phyloP scores from a whole-genome alignment of 1,140 invertebrate species.

The Papilio dardanus region DNA sequence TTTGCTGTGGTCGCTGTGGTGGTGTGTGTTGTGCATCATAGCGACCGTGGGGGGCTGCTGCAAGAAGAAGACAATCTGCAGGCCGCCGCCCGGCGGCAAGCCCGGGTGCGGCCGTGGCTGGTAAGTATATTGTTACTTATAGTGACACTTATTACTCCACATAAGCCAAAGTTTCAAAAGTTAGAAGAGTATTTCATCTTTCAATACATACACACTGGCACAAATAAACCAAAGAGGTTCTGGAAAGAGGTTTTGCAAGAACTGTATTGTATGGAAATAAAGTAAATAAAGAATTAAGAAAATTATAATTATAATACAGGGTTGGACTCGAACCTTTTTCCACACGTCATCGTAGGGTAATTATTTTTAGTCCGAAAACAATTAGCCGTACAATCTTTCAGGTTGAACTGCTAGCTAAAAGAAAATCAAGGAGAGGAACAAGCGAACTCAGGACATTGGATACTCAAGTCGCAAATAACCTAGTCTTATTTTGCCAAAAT shows the following conservation, averaged over 20 bases:
- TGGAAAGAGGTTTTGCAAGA: too few species aligned
- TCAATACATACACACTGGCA: too few species aligned
- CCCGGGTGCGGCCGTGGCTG: conserved; percentile 64
- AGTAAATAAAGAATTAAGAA: background rate
- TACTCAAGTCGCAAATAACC: background rate
- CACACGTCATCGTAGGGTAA: background rate
- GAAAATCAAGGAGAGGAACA: background rate
- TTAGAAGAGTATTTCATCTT: too few species aligned
- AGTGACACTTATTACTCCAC: background rate
- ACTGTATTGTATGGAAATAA: background rate
- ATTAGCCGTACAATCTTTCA: background rate
- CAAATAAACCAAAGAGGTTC: too few species aligned
- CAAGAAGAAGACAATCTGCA: conserved; percentile 66
- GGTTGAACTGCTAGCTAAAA: conserved; percentile 12
- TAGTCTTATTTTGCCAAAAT: background rate
- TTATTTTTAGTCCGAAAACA: conserved; percentile 6
- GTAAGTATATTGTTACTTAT: background rate
- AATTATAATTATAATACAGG: background rate
- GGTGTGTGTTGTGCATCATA: conserved; percentile 46
- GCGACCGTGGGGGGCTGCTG: conserved; percentile 49
- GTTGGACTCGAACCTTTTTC: background rate
- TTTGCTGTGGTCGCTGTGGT: conserved; percentile 47
- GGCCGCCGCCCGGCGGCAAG: conserved; percentile 63
- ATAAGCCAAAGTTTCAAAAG: background rate
- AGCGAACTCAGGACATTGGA: background rate